Evolutionary conservation across 1,140 invertebrate genomes (phyloP), one percentile per base, ranked within the genome.

Genomic region (Trachelipus rathkii): DNA sequence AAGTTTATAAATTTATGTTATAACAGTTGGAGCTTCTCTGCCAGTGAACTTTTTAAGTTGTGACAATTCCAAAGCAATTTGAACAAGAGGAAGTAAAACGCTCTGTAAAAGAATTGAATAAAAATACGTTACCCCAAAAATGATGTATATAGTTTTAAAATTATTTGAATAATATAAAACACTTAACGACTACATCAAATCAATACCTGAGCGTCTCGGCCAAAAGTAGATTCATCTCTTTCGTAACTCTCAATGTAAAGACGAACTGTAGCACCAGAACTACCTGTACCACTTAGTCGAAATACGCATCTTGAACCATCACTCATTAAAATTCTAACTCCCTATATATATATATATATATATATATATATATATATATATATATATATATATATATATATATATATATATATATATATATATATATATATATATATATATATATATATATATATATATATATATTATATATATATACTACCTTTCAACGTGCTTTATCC

Each of bases 241-340:
- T 95, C 92, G 84, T 95, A 96, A 75, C 91, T 92, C 84, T 97
- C 97, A 78, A 97, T 90, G 84, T 99, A 99, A 24, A 99, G 83
- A 73, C 97, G 89, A 80, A 99, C 93, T 15, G 98, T 99, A 15
- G 97, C 97, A 8, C 97, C 97, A 75, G 92, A 93, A 85, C 95
- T 97, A 78, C 98, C 98, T 8, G 98, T 99, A 71, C 98, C 98
- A 84, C 95, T 98, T 67, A 99, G 88, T 70, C 98, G 89, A 85
- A 93, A 92, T 75, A 99, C 92, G 79, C 99, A 90, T 53, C 97
- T 88, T 1, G 95, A 96, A 44, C 94, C 95, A 85, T 98, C 95
- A 80, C 91, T 90, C 84, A 99, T 98, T 60, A 98, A 87, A 70
- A 99, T 90, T 79, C 96, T 89, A 43, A 99, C 87, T 79, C 97